Conservation (phyloP, 2,888 invertebrate species). For the Eupithecia pulchellata region DNA sequence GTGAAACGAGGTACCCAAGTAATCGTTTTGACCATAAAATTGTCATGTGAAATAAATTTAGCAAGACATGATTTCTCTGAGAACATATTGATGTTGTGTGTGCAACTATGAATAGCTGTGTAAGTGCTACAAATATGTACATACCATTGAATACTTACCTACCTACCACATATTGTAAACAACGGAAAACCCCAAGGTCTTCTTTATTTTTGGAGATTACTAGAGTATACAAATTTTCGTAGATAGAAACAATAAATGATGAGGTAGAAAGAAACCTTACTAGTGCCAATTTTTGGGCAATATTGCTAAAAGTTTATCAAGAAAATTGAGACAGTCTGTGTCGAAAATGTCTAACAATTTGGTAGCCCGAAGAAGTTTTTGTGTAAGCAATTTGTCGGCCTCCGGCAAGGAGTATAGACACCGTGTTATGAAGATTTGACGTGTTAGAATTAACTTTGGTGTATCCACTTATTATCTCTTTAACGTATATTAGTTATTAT, state of each 20-base stretch:
- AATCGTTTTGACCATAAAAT: not conserved
- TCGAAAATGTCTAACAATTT: slow-evolving; percentile 31
- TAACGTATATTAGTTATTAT: slow-evolving; percentile 8
- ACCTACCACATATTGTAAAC: slow-evolving; percentile 32
- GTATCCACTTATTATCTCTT: slow-evolving; percentile 23
- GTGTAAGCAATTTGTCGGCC: slow-evolving; percentile 34
- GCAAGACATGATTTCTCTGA: slow-evolving; percentile 15
- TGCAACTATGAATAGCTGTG: slow-evolving; percentile 10
- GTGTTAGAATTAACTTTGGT: slow-evolving; percentile 14
- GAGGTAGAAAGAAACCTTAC: not conserved
- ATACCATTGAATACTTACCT: slow-evolving; percentile 14
- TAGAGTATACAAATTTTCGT: slow-evolving; percentile 18
- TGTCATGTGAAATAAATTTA: not conserved
- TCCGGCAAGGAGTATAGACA: slow-evolving; percentile 25
- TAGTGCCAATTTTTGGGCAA: not conserved
- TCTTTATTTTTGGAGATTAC: slow-evolving; percentile 37
- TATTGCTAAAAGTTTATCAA: slow-evolving; percentile 1
- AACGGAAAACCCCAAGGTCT: slow-evolving; percentile 51
- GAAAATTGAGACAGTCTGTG: slow-evolving; percentile 1
- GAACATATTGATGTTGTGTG: slow-evolving; percentile 22
- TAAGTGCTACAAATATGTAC: not conserved
- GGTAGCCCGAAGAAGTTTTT: slow-evolving; percentile 22
- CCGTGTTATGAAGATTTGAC: slow-evolving; percentile 22
- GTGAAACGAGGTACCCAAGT: not conserved
- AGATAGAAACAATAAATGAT: not conserved